Base-by-base conservation (phyloP, 2,113 vertebrate genomes). In the Ciconia maguari region DNA sequence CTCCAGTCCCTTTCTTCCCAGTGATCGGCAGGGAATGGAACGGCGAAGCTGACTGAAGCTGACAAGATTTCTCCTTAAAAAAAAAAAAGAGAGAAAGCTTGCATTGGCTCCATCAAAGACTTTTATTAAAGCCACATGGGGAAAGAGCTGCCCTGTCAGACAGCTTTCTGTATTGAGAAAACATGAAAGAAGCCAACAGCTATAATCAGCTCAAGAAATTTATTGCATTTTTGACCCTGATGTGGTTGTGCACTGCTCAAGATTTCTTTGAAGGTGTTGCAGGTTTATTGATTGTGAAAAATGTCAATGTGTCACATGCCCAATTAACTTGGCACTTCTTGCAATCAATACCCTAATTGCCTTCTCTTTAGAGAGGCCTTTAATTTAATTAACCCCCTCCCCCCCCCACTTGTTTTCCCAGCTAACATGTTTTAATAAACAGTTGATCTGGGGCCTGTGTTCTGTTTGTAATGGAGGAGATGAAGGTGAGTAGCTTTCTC, bases 271-370 rank as follows among this genome's bases (percentile, higher is more conserved):
- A 97, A 97, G 96, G 94, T 95, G 90, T 76, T 94, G 90, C 87
- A 84, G 91, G 91, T 87, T 96, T 96, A 97, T 97, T 90, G 97
- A 97, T 96, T 95, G 94, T 81, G 57, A 93, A 86, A 94, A 97
- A 97, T 97, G 96, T 96, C 97, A 96, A 89, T 93, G 96, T 96
- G 97, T 96, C 97, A 92, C 96, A 96, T 95, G 94, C 87, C 93
- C 89, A 97, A 97, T 97, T 97, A 97, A 94, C 95, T 94, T 89
- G 83, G 91, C 87, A 94, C 80, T 93, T 92, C 96, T 97, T 90
- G 85, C 95, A 93, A 97, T 97, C 97, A 96, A 97, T 97, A 93
- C 36, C 75, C 78, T 97, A 97, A 97, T 97, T 97, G 94, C 65
- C 83, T 94, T 93, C 89, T 95, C 87, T 97, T 97, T 97, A 96